Evolutionary conservation across 2,113 vertebrate species (phyloP), one percentile per base, ranked within the genome.

Genomic region (Cyrtonyx montezumae): DNA sequence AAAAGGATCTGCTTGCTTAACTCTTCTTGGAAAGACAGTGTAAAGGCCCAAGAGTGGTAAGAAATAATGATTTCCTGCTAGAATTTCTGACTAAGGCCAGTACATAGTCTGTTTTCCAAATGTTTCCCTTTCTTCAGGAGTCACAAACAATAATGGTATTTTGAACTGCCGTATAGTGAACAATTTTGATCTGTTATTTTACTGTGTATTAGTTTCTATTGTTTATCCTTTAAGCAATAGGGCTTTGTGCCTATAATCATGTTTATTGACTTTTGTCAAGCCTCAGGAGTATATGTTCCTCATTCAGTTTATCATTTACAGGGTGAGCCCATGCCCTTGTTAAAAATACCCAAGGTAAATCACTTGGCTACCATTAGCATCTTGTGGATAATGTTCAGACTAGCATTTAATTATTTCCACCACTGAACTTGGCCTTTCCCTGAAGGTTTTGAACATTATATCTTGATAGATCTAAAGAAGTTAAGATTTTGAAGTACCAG

Each of bases 261-360:
- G 56, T 79, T 91, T 78, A 36, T 48, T 62, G 4, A n/a, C n/a
- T 81, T 81, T 79, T 3, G 1, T 65, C 23, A 71, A 51, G 26
- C 22, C 46, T 69, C 46, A 85, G 30, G 51, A 68, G 8, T 36
- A 22, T 55, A 43, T 4, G 3, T 92, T 95, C 75, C 37, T 97
- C 45, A 45, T 83, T 90, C 49, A 77, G 84, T 92, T 96, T 90
- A 89, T 95, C 55, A 92, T 79, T 87, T 93, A 63, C 74, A 73
- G 55, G 32, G 53, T 80, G 71, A 84, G 12, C 53, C 92, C 48
- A 85, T 94, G 37, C 21, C n/a, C 36, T 74, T 77, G 42, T 53
- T 87, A 63, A 82, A 88, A 92, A 83, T 73, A 71, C 67, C 56
- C 61, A 23, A 87, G 55, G 28, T 73, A 91, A 93, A 53, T 1